A percentile compares a stretch with the other conserved stretches of the same genome.
Conservation (phyloP, 1,140 invertebrate species). For the Hetaerina americana region DNA sequence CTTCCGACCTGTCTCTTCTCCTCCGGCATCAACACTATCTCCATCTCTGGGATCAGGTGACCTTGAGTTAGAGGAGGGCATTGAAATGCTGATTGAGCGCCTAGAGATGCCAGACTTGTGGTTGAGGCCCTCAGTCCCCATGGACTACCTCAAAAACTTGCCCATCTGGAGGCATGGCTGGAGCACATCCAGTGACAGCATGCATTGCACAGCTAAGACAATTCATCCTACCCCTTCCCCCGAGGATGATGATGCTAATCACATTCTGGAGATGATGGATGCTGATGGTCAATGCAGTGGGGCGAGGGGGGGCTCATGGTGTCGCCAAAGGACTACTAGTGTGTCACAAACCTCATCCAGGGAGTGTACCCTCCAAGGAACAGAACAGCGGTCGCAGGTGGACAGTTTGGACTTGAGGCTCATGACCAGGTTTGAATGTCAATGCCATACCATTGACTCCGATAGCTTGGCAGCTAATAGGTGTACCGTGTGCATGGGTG, state of each 20-base stretch:
- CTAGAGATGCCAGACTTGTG: constrained; percentile 34
- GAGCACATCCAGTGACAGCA: constrained; percentile 1
- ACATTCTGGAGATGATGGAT: background rate
- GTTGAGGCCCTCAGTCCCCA: constrained; percentile 30
- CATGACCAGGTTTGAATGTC: background rate
- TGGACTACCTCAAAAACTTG: constrained; percentile 37
- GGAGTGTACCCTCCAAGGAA: background rate
- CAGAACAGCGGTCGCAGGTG: background rate
- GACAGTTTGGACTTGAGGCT: background rate
- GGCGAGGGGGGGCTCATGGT: background rate
- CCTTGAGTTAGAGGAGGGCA: constrained; percentile 22
- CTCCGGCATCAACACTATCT: constrained; percentile 16
- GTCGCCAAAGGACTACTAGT: background rate
- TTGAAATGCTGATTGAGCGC: constrained; percentile 30
- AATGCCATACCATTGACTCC: background rate
- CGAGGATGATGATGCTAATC: background rate
- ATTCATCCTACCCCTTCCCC: background rate
- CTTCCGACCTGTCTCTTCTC: constrained; percentile 24
- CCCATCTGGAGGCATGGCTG: constrained; percentile 33
- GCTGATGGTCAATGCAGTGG: background rate
- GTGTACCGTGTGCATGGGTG: background rate
- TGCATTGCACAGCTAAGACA: background rate
- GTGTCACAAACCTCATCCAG: background rate
- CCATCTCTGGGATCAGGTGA: constrained; percentile 16
- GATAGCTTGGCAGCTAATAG: background rate